Conservation (phyloP, 2,888 invertebrate genomes). For the Apodemia hepburni region DNA sequence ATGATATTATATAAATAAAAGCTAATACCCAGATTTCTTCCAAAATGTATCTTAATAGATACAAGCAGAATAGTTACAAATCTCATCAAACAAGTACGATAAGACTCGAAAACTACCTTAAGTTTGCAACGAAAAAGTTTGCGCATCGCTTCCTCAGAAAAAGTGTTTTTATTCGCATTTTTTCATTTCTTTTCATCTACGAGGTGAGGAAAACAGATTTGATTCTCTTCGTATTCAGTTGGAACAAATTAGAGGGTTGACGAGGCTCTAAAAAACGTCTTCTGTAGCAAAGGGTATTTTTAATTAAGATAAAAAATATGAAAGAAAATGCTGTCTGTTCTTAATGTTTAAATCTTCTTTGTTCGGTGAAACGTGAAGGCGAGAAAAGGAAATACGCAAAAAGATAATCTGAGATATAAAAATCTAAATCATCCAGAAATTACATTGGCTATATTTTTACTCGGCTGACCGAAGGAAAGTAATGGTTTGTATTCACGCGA, state of each 20-base stretch:
- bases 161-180: neutral
- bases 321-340: neutral
- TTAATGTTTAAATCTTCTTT: neutral
- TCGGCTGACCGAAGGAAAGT: too few species aligned
- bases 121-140: neutral
- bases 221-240: neutral
- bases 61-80: neutral
- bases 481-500: too few species aligned
- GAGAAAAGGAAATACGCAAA: conserved; percentile 2
- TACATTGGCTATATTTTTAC: too few species aligned
- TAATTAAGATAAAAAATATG: conserved; percentile 5
- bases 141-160: neutral
- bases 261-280: neutral
- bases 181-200: neutral
- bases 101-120: neutral
- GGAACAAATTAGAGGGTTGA: conserved; percentile 2
- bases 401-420: neutral
- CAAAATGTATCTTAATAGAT: neutral
- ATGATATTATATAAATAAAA: too few species aligned
- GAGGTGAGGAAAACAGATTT: neutral
- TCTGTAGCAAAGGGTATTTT: neutral
- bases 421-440: neutral
- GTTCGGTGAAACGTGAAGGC: neutral
- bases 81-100: neutral
- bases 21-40: too few species aligned